Evolutionary conservation across 2,888 invertebrate species (phyloP), one percentile per base, ranked within the genome.

Genomic region (Drosophila maculinotata): DNA sequence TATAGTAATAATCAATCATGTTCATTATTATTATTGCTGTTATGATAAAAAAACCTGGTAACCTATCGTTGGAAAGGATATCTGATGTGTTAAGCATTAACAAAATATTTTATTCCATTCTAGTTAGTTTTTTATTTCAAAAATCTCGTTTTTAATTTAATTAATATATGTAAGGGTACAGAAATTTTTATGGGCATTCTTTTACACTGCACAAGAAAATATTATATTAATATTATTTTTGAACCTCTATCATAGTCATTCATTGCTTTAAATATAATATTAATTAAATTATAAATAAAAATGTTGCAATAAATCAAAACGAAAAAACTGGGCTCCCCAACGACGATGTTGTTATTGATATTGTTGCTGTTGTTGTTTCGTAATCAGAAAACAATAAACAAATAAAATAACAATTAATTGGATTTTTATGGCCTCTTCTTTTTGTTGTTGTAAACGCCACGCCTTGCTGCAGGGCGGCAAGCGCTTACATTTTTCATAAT

Each of bases 361-460:
- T 39, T 52, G 20, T 20, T 20, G 2, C 30, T 48, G 30, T 60
- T 79, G 39, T 49, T 57, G 65, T 30, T 35, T 39, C 56, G 76
- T 86, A 83, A 83, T 83, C 82, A 76, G 77, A 83, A 86, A 79
- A 83, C 88, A 87, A 83, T 83, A 83, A 83, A 83, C 88, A 83
- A 85, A 87, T 83, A 83, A 86, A 87, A 83, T 87, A 77, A 86
- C 80, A 87, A 83, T 83, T 83, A 83, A 83, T 87, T 83, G 84
- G 75, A 86, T 86, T 83, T 87, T 72, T 74, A 74, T 67, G 51
- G 39, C 38, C 35, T 38, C 14, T 20, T 53, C 33, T 45, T 69
- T 12, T n/a, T 20, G 25, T 15, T 36, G 44, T 10, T 51, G 28
- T 47, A 49, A 14, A 36, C 57, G 20, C 42, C 38, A 48, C 33